Conservation (phyloP, 2,113 vertebrate species). For the Climacteris rufus region DNA sequence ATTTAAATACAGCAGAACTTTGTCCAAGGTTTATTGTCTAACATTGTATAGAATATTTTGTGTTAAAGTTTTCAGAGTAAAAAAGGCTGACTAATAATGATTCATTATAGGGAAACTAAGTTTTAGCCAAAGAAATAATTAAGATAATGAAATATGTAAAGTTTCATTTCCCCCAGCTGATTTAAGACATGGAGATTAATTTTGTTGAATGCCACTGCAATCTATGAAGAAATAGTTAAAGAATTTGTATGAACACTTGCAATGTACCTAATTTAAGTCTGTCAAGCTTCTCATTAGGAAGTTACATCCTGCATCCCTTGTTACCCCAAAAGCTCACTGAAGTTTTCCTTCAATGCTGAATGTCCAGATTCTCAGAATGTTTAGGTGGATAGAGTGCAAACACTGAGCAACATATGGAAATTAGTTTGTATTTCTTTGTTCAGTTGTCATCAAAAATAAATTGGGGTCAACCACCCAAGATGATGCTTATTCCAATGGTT, state of each 20-base stretch:
- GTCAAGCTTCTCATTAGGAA: background rate
- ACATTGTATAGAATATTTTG: background rate
- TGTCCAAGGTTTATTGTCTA: background rate
- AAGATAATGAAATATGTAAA: background rate
- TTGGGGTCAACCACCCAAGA: slow-evolving; percentile 14
- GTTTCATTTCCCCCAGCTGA: background rate
- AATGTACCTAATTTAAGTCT: background rate
- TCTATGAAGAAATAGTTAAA: background rate
- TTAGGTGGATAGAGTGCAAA: slow-evolving; percentile 4
- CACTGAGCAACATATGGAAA: background rate
- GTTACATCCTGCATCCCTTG: background rate
- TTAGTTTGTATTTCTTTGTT: slow-evolving; percentile 14
- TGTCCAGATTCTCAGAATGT: background rate
- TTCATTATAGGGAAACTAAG: background rate
- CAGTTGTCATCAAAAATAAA: slow-evolving; percentile 28
- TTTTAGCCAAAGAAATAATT: background rate
- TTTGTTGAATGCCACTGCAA: background rate
- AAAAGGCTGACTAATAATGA: background rate
- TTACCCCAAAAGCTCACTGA: background rate
- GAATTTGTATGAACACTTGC: no score
- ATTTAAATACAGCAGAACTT: background rate
- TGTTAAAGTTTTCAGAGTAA: background rate
- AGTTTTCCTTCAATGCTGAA: background rate
- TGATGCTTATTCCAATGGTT: background rate
- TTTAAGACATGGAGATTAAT: background rate